A percentile compares a stretch with the other conserved stretches of the same genome.
Conservation (phyloP, 2,888 invertebrate species). For the Gonocerus acuteangulatus region DNA sequence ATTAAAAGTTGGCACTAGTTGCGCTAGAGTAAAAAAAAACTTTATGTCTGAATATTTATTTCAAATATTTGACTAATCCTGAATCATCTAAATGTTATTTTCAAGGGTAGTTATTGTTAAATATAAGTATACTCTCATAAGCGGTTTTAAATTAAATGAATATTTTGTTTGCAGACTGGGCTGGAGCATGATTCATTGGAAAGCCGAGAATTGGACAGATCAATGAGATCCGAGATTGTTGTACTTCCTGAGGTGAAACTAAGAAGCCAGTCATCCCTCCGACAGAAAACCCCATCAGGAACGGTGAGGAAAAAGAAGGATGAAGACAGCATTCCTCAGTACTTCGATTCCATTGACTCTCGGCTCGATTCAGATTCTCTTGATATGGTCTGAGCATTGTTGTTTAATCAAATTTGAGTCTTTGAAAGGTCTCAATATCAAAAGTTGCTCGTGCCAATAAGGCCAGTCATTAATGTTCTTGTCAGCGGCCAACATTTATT, state of each 20-base stretch:
- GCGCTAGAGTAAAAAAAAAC: too few species aligned
- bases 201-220: constrained; percentile 13
- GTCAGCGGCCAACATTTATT: neutral
- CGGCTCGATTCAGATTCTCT: constrained; percentile 5
- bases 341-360: constrained; percentile 19
- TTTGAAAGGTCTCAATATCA: neutral
- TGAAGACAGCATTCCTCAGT: constrained; percentile 13
- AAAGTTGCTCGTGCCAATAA: constrained; percentile 1
- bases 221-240: constrained; percentile 12
- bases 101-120: too few species aligned
- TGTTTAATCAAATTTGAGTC: constrained; percentile 4
- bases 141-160: too few species aligned
- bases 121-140: too few species aligned
- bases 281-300: neutral
- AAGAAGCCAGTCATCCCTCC: neutral
- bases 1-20: too few species aligned
- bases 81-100: too few species aligned
- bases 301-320: constrained; percentile 6
- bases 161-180: constrained; percentile 7
- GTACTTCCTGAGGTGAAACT: neutral
- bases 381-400: constrained; percentile 3
- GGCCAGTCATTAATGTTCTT: constrained; percentile 1
- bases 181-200: constrained; percentile 20
- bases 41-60: too few species aligned
- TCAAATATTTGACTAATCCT: too few species aligned